A percentile compares a stretch with the other conserved stretches of the same genome.
phyloP scores from a whole-genome alignment of 2,797 vertebrate species.

The Xerus rutilus region DNA sequence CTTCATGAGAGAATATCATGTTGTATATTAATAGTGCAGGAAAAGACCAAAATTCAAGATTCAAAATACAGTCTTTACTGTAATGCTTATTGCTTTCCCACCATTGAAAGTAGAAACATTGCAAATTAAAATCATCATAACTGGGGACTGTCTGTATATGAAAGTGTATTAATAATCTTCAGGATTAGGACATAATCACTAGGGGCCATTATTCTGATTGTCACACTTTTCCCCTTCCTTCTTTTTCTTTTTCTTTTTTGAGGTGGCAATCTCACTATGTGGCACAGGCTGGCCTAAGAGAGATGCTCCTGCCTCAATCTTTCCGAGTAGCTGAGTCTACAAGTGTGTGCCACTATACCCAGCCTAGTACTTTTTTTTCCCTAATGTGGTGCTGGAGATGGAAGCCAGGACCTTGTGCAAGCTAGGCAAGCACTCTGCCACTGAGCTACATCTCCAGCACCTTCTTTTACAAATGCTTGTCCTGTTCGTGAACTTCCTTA shows the following conservation, averaged over 20 bases:
- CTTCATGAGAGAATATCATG: neutral
- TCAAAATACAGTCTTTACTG: neutral
- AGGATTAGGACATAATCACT: neutral
- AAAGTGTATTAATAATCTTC: neutral
- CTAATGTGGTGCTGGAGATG: neutral
- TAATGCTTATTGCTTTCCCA: neutral
- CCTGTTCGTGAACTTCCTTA: neutral
- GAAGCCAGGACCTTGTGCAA: too few relatives aligned
- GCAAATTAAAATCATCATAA: neutral
- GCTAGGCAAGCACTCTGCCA: too few relatives aligned
- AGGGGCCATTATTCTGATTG: neutral
- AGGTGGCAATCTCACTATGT: too few relatives aligned
- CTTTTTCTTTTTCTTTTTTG: too few relatives aligned
- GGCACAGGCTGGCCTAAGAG: too few relatives aligned
- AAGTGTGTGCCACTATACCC: too few relatives aligned
- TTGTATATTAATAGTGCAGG: neutral
- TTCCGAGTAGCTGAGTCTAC: too few relatives aligned
- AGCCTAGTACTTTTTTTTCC: too few relatives aligned
- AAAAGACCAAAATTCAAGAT: neutral
- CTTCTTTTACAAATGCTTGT: neutral
- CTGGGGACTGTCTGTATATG: neutral
- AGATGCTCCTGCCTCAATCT: too few relatives aligned
- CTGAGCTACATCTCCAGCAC: too few relatives aligned
- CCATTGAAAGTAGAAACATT: neutral
- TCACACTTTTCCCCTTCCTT: too few relatives aligned